Conservation (phyloP, 2,797 vertebrate species). For the Labeo calbasu region DNA sequence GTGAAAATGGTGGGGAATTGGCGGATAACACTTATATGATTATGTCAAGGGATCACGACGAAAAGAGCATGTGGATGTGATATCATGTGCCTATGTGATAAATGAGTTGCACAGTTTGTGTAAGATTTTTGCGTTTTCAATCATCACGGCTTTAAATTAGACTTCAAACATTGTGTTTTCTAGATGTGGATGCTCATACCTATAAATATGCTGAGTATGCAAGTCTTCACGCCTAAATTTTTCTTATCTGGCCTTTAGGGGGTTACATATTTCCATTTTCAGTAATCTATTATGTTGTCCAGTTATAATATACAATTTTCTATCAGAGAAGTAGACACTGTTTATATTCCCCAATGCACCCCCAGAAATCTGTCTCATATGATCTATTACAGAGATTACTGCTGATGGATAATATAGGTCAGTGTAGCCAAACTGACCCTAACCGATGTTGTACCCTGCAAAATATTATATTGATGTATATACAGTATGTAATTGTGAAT, state of each 20-base stretch:
- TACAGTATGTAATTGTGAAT: background rate
- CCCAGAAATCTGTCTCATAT: background rate
- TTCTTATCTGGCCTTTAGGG: background rate
- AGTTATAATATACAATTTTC: background rate
- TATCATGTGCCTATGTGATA: conserved; percentile 30
- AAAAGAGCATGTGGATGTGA: conserved; percentile 20
- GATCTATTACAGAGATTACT: background rate
- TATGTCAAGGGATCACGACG: conserved; percentile 4
- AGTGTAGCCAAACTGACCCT: conserved; percentile 3
- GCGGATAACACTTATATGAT: background rate
- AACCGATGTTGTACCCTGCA: background rate
- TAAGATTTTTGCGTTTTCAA: background rate
- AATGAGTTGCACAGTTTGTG: background rate
- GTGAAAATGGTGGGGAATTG: background rate
- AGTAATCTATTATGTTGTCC: background rate
- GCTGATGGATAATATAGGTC: background rate
- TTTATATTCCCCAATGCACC: background rate
- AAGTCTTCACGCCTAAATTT: conserved; percentile 27
- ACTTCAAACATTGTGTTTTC: background rate
- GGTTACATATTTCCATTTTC: background rate
- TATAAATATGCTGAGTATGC: background rate
- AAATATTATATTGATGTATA: background rate
- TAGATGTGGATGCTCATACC: background rate
- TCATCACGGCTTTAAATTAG: background rate
- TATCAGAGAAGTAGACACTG: background rate